Evolutionary conservation across 2,113 vertebrate genomes (phyloP).

Genomic region (Rhagologus leucostigma): DNA sequence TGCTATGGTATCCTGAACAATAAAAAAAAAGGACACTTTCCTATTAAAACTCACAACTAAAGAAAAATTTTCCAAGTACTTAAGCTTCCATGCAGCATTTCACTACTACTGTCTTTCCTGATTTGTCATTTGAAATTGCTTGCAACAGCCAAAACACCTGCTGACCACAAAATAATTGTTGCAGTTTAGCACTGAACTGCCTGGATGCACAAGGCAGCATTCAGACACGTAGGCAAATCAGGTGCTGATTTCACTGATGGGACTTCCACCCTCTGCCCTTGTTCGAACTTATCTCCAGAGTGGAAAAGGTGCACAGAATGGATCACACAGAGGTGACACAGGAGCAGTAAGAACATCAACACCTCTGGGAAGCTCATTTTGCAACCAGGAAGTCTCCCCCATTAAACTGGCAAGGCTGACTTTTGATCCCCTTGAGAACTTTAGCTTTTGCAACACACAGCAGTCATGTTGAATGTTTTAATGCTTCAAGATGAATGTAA

Average conservation of each 20-base stretch:
- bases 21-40: not conserved
- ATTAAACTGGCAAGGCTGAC: not conserved
- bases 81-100: not conserved
- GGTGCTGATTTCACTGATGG: not conserved
- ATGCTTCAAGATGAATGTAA: not conserved
- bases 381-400: not conserved
- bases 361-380: not conserved
- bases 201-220: not conserved
- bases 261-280: not conserved
- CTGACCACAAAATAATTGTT: not conserved
- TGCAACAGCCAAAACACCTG: not conserved
- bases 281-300: not conserved
- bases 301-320: not conserved
- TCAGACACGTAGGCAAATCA: not conserved
- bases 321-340: not conserved
- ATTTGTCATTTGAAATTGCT: not conserved
- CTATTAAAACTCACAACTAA: not conserved
- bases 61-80: not conserved
- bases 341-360: not conserved
- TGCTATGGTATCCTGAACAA: not conserved
- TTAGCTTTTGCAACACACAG: not conserved
- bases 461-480: accelerated
- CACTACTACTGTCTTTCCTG: not conserved
- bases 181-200: not conserved
- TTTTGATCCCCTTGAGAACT: not conserved